Percentiles rank a stretch among this genome's conserved stretches.
Evolutionary conservation across 2,888 invertebrate genomes (phyloP).

Genomic region (Zaprionus obscuricornis): DNA sequence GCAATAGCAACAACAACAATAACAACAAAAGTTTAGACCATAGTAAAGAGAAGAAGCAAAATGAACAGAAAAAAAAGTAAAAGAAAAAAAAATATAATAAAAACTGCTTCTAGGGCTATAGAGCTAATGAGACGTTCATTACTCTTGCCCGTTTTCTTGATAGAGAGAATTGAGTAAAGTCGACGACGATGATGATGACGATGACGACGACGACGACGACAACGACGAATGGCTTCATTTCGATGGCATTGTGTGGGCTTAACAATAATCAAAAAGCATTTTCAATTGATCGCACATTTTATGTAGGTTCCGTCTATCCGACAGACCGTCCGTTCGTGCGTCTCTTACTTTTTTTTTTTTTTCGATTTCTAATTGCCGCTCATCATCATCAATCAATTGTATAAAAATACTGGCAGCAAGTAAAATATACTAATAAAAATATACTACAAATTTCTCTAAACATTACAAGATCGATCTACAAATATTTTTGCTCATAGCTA

Average conservation of each 20-base stretch:
- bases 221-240: slow-evolving; percentile 61
- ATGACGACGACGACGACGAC: background rate
- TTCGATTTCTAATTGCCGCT: slow-evolving; percentile 31
- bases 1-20: slow-evolving; percentile 11
- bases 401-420: background rate
- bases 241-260: slow-evolving; percentile 45
- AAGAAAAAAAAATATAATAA: slow-evolving; percentile 1
- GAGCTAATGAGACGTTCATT: slow-evolving; percentile 72
- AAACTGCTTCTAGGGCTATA: slow-evolving; percentile 22
- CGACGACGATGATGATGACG: background rate
- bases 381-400: slow-evolving; percentile 37
- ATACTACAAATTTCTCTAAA: too few species aligned
- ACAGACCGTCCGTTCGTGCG: too few species aligned
- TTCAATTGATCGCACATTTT: slow-evolving; percentile 20
- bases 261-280: slow-evolving; percentile 18
- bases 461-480: too few species aligned
- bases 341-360: slow-evolving; percentile 19
- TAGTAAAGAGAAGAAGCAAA: slow-evolving; percentile 1
- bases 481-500: too few species aligned
- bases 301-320: too few species aligned
- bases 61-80: background rate
- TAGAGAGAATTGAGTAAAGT: slow-evolving; percentile 34
- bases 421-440: too few species aligned
- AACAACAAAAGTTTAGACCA: slow-evolving; percentile 30
- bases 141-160: slow-evolving; percentile 52